Base-by-base conservation (phyloP, 2,888 invertebrate genomes). In the Macrophya alboannulata region DNA sequence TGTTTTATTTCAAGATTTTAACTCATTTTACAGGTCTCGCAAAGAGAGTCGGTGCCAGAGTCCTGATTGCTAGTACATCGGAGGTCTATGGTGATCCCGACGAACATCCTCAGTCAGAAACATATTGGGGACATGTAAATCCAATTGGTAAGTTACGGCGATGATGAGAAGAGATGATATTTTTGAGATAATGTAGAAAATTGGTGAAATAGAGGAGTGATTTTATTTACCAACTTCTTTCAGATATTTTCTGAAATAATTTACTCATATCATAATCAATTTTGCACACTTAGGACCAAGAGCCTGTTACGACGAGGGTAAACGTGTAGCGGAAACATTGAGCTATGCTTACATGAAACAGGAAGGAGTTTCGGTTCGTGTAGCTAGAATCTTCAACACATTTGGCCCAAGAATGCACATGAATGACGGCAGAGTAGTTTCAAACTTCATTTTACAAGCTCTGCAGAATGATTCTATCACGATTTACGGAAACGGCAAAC, bases 281-380 rank as follows among this genome's bases (percentile, higher is more conserved):
- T 62, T 62, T 9, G n/a, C 43, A 4, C n/a, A 62, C 21, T 91
- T 90, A 97, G 97, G 98, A 1, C 98, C 98, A 0, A 95, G 99
- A 86, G 98, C 99, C 0, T 99, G 99, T 94, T 99, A 99, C 91
- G 99, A 99, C 92, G 99, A 99, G 94, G 99, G 99, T n/a, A 99
- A 99, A 94, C 95, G 99, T 84, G 99, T 99, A 0, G 97, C 99
- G 0, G 99, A 99, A 94, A 98, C 99, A 0, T 95, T 99, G 86
- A 96, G 97, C 89, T 99, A 99, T 93, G 99, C 99, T 0, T 99
- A 99, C 94, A 97, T 98, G 21, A 98, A 99, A 92, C 99, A 99
- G 95, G 99, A 99, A 93, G 97, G 97, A 79, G 98, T 99, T 43
- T 96, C 97, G 72, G 98, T 99, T 0, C 95, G 99, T 83, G 99